Evolutionary conservation across 2,113 vertebrate species (phyloP).

Genomic region (Cyanistes caeruleus): DNA sequence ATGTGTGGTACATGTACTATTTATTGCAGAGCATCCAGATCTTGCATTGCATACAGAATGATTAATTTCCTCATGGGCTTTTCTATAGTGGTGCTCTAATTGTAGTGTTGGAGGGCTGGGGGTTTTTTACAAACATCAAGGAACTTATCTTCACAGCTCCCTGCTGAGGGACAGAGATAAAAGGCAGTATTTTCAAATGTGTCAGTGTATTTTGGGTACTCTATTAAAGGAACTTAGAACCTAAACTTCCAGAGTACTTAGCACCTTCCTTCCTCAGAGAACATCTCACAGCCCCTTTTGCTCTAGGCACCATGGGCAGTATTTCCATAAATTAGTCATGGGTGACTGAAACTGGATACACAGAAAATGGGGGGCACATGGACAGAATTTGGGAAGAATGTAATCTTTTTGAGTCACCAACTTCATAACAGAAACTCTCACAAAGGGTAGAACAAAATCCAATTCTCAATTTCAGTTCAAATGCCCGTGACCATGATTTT

Average conservation of each 20-base stretch:
- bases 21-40: conserved; percentile 40
- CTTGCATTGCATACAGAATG: conserved; percentile 11
- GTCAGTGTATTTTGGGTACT: not conserved
- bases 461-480: not conserved
- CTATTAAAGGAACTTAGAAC: not conserved
- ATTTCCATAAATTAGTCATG: not conserved
- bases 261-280: not conserved
- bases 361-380: not conserved
- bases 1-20: not conserved
- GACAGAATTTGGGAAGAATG: not conserved
- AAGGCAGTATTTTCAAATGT: conserved; percentile 30
- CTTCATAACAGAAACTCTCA: not conserved
- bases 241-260: not conserved
- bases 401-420: not conserved
- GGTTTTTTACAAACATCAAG: not conserved
- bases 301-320: not conserved
- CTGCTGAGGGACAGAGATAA: conserved; percentile 53
- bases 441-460: not conserved
- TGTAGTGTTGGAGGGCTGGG: not conserved
- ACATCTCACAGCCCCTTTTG: not conserved
- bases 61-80: conserved; percentile 58
- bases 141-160: conserved; percentile 28
- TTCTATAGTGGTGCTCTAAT: conserved; percentile 24
- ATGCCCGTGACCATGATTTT: not conserved
- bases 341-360: not conserved